phyloP scores from a whole-genome alignment of 2,888 invertebrate genomes.

The Eurytoma californica region DNA sequence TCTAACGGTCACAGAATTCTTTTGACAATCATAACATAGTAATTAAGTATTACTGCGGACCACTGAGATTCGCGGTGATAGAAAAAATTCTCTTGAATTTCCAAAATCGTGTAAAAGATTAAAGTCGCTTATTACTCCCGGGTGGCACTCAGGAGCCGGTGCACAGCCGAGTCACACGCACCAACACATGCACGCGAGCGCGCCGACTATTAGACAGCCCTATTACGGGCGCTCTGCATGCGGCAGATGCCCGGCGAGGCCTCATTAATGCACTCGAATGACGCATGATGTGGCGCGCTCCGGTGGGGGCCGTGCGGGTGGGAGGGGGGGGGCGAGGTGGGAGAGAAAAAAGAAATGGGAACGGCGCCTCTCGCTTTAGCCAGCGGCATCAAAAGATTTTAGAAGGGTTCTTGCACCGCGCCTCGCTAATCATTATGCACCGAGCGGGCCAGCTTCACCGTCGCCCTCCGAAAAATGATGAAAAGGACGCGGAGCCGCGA shows the following conservation, averaged over 20 bases:
- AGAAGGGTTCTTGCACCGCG: constrained; percentile 23
- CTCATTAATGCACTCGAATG: constrained; percentile 55
- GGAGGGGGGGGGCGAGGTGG: no score
- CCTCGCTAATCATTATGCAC: constrained; percentile 42
- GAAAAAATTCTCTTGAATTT: background rate
- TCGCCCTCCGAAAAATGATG: no score
- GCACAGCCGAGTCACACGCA: background rate
- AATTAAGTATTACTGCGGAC: no score
- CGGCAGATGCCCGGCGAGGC: constrained; percentile 47
- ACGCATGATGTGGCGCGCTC: constrained; percentile 34
- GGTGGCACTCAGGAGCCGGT: background rate
- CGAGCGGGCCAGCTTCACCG: background rate
- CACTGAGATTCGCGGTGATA: background rate
- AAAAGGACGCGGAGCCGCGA: no score
- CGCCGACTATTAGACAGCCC: constrained; percentile 40
- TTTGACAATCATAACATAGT: no score
- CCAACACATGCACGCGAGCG: background rate
- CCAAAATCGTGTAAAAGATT: background rate
- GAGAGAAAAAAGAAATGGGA: constrained; percentile 29
- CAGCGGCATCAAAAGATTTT: constrained; percentile 37
- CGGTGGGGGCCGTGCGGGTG: background rate
- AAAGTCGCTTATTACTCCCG: no score
- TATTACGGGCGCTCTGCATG: constrained; percentile 40
- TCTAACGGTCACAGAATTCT: no score
- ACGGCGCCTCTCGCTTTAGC: constrained; percentile 26